Evolutionary conservation across 2,113 vertebrate species (phyloP).

Genomic region (Hippocampus comes): DNA sequence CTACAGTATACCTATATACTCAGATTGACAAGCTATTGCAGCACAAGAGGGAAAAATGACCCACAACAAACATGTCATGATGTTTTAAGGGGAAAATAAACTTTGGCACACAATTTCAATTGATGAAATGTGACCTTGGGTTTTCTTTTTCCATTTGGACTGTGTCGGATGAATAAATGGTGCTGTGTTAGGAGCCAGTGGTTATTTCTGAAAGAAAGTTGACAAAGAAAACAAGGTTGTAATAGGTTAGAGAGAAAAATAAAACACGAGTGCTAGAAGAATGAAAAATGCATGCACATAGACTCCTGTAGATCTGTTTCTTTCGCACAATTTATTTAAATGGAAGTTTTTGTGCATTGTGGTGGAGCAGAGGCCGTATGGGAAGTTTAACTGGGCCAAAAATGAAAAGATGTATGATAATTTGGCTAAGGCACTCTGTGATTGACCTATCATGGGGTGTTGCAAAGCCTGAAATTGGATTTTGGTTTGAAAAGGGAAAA

Average conservation of each 20-base stretch:
- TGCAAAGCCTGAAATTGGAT: constrained; percentile 19
- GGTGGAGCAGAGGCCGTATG: background rate
- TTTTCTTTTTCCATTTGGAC: constrained; percentile 45
- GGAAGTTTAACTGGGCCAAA: constrained; percentile 21
- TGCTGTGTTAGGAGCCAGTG: constrained; percentile 42
- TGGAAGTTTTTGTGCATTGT: background rate
- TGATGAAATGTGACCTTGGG: constrained; percentile 66
- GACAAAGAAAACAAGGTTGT: constrained; percentile 10
- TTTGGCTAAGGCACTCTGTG: constrained; percentile 21
- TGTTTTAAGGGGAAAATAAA: constrained; percentile 70
- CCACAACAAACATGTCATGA: constrained; percentile 66
- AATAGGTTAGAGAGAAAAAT: constrained; percentile 9
- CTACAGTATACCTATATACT: constrained; percentile 6
- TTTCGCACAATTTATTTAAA: constrained; percentile 38
- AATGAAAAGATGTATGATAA: constrained; percentile 32
- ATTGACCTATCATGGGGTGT: constrained; percentile 16
- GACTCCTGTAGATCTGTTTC: constrained; percentile 27
- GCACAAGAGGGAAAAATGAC: constrained; percentile 48
- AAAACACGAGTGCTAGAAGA: constrained; percentile 28
- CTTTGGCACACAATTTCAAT: constrained; percentile 48
- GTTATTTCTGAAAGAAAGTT: background rate
- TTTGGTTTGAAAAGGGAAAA: background rate
- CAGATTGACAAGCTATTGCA: constrained; percentile 58
- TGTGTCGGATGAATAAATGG: constrained; percentile 54
- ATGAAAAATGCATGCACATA: constrained; percentile 46